phyloP scores from a whole-genome alignment of 2,888 invertebrate genomes.

The Laothoe populi region DNA sequence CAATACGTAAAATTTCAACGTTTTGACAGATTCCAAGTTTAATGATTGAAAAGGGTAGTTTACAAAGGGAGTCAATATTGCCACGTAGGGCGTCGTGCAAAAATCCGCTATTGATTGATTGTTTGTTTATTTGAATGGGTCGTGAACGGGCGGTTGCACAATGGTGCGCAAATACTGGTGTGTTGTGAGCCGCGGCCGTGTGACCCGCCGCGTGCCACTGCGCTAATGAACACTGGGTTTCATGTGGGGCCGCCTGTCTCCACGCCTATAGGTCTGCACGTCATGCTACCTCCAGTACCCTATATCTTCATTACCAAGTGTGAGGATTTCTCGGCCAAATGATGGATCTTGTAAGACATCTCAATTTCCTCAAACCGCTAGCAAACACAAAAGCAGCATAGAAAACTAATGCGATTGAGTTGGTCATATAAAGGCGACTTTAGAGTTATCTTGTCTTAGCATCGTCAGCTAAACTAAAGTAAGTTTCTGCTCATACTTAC shows the following conservation, averaged over 20 bases:
- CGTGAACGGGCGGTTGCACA: constrained; percentile 19
- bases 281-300: too few relatives aligned
- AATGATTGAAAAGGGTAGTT: constrained; percentile 6
- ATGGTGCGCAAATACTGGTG: constrained; percentile 21
- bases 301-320: too few relatives aligned
- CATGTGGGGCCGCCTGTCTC: background rate
- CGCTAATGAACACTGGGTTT: constrained; percentile 14
- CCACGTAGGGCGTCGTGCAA: constrained; percentile 14
- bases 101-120: constrained; percentile 5
- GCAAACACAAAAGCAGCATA: too few relatives aligned
- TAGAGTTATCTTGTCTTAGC: too few relatives aligned
- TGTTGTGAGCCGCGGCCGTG: constrained; percentile 1
- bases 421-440: too few relatives aligned
- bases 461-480: too few relatives aligned
- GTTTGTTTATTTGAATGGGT: constrained; percentile 6
- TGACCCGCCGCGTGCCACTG: constrained; percentile 5
- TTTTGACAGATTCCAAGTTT: constrained; percentile 3
- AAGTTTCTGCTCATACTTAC: too few relatives aligned
- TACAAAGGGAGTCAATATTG: constrained; percentile 11
- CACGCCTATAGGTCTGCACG: background rate
- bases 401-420: too few relatives aligned
- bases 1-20: constrained; percentile 3
- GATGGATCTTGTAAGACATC: too few relatives aligned
- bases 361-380: too few relatives aligned
- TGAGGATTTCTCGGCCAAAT: too few relatives aligned